Conservation (phyloP, 2,888 invertebrate genomes). For the Lepidochrysops patricia region DNA sequence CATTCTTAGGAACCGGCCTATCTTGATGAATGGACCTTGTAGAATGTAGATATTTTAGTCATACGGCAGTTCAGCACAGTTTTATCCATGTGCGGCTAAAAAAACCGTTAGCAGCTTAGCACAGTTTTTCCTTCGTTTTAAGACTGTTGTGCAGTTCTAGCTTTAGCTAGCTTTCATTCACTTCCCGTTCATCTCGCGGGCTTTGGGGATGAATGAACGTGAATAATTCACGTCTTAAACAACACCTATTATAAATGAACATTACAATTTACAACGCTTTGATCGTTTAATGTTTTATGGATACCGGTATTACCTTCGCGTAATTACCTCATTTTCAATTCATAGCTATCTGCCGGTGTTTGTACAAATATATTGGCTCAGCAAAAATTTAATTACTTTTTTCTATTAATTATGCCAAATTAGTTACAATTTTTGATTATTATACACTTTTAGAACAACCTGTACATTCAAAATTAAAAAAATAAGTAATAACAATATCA, state of each 20-base stretch:
- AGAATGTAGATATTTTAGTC: too few species aligned
- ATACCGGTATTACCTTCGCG: background rate
- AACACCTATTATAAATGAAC: background rate
- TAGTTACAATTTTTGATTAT: too few species aligned
- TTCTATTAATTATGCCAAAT: background rate
- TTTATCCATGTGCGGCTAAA: too few species aligned
- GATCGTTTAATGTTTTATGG: background rate
- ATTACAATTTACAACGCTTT: background rate
- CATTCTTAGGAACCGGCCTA: too few species aligned
- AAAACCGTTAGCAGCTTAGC: too few species aligned
- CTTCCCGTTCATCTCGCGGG: background rate
- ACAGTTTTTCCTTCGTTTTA: too few species aligned
- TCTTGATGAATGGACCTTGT: too few species aligned
- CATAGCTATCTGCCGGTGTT: background rate
- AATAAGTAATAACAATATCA: too few species aligned
- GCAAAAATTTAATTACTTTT: background rate
- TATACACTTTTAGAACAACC: too few species aligned
- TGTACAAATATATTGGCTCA: background rate
- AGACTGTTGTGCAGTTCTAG: too few species aligned
- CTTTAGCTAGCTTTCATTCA: background rate
- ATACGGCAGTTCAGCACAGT: too few species aligned
- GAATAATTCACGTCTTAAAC: background rate
- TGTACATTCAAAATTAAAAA: too few species aligned
- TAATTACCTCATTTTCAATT: constrained; percentile 1
- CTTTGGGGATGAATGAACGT: background rate